Evolutionary conservation across 2,113 vertebrate genomes (phyloP).

Genomic region (Rhinolophus sinicus): DNA sequence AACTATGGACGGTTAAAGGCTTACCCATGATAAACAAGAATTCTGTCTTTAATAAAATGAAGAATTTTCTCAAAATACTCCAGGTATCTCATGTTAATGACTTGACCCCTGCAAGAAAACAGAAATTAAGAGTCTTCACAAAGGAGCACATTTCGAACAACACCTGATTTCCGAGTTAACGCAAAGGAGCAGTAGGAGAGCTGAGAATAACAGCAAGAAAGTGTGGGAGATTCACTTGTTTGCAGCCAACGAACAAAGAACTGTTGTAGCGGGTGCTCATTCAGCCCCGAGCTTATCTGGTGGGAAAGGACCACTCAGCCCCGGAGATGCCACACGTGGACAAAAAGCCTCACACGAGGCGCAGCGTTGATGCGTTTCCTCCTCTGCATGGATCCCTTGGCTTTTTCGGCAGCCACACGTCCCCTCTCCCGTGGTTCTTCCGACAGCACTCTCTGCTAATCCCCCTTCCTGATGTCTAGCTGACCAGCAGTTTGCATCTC

Average conservation of each 20-base stretch:
- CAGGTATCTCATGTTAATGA: slow-evolving; percentile 97
- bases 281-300: rapidly evolving
- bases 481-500: neutral
- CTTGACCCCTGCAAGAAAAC: slow-evolving; percentile 91
- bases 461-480: neutral
- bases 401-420: rapidly evolving
- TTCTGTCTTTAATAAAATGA: slow-evolving; percentile 98
- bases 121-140: neutral
- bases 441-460: rapidly evolving
- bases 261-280: neutral
- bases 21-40: slow-evolving; percentile 98
- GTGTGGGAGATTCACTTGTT: neutral
- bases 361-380: neutral
- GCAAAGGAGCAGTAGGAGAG: neutral
- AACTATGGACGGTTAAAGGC: neutral
- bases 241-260: rapidly evolving
- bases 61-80: slow-evolving; percentile 98
- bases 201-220: neutral
- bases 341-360: neutral
- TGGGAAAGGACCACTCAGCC: neutral
- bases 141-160: neutral
- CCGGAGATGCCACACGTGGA: neutral
- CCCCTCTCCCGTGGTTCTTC: neutral
- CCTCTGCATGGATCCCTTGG: rapidly evolving
- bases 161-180: neutral